phyloP scores from a whole-genome alignment of 2,797 vertebrate species.

The Chrysocyon brachyurus region DNA sequence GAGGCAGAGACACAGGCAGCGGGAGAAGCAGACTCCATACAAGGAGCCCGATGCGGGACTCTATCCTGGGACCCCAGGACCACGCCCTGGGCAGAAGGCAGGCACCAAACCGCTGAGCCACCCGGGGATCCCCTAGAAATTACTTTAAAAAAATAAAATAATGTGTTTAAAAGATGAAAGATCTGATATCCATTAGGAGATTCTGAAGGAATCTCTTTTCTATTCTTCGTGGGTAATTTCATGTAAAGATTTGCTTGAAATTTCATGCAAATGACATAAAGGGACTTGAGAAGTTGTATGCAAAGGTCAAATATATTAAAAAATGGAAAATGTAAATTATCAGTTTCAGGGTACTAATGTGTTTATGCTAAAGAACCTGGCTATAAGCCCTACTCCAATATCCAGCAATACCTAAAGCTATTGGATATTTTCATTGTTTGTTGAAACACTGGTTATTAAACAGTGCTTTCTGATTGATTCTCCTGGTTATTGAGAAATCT shows the following conservation, averaged over 20 bases:
- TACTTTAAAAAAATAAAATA: not conserved
- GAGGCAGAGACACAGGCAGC: too few relatives aligned
- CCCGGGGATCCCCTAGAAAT: not conserved
- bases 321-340: not conserved
- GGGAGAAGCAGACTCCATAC: too few relatives aligned
- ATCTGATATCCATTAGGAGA: not conserved
- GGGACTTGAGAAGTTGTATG: conserved; percentile 28
- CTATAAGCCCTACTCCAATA: conserved; percentile 4
- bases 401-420: not conserved
- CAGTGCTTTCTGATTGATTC: conserved; percentile 46
- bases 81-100: too few relatives aligned
- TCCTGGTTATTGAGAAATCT: conserved; percentile 34
- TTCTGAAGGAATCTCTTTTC: not conserved
- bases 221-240: conserved; percentile 43
- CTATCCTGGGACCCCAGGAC: too few relatives aligned
- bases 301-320: conserved; percentile 24
- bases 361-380: not conserved
- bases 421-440: conserved; percentile 18
- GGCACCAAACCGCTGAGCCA: too few relatives aligned
- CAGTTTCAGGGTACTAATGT: conserved; percentile 4
- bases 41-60: too few relatives aligned
- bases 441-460: conserved; percentile 51
- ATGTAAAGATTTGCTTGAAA: conserved; percentile 32
- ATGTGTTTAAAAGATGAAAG: not conserved
- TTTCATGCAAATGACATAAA: conserved; percentile 35